Percentiles rank a stretch among this genome's conserved stretches.
Evolutionary conservation across 2,888 invertebrate species (phyloP).

Genomic region (Tanytarsus gracilentus): DNA sequence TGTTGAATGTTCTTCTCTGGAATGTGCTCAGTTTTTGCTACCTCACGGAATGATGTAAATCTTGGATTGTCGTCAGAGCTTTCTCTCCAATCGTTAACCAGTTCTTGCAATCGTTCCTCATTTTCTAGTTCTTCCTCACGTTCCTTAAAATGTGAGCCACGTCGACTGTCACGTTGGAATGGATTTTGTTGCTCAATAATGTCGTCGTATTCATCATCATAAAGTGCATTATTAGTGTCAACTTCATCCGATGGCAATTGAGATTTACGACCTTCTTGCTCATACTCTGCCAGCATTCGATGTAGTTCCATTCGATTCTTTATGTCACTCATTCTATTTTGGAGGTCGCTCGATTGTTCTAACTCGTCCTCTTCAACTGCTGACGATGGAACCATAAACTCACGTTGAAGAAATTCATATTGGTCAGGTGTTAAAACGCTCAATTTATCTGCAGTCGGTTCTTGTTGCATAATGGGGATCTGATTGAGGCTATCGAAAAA

Average conservation of each 20-base stretch:
- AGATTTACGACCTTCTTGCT: constrained; percentile 31
- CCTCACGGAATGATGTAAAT: constrained; percentile 31
- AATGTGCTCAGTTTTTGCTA: constrained; percentile 30
- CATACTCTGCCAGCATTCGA: constrained; percentile 36
- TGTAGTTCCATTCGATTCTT: constrained; percentile 38
- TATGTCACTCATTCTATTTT: constrained; percentile 35
- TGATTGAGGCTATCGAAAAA: background rate
- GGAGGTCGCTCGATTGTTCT: constrained; percentile 34
- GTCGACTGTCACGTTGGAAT: constrained; percentile 9
- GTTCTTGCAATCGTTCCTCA: constrained; percentile 29
- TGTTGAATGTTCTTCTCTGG: constrained; percentile 20
- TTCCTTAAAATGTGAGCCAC: constrained; percentile 24
- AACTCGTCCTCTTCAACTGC: constrained; percentile 30
- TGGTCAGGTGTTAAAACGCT: constrained; percentile 25
- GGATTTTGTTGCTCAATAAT: background rate
- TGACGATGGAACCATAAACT: constrained; percentile 5
- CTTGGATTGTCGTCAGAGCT: constrained; percentile 5
- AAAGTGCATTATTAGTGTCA: constrained; percentile 25
- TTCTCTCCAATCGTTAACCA: constrained; percentile 31
- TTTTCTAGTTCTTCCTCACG: constrained; percentile 28
- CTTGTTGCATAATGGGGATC: constrained; percentile 25
- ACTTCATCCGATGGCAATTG: constrained; percentile 29
- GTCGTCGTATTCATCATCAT: constrained; percentile 9
- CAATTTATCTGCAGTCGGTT: constrained; percentile 22
- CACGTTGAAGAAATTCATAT: constrained; percentile 25